Conservation (phyloP, 1,140 invertebrate genomes). For the Hyphantria cunea region DNA sequence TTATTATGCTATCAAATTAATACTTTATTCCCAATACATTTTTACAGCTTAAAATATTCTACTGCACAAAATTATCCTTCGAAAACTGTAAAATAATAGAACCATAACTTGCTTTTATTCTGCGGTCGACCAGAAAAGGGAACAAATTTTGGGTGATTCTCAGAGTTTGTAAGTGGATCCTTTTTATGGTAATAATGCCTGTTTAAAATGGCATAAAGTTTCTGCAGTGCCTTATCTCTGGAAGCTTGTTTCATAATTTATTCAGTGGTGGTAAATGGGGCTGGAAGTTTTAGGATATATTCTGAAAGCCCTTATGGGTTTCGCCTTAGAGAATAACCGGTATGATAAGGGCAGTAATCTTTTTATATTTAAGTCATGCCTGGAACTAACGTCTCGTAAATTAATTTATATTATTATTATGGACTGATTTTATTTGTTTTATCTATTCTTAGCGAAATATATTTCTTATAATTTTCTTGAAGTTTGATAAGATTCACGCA, state of each 20-base stretch:
- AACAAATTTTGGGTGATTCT: conserved; percentile 31
- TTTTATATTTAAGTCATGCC: background rate
- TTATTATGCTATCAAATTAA: conserved; percentile 35
- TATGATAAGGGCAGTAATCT: background rate
- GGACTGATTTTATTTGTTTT: no score
- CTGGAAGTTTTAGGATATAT: conserved; percentile 9
- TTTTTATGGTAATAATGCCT: conserved; percentile 42
- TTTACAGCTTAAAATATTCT: conserved; percentile 20
- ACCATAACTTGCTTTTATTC: background rate
- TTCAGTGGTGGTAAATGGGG: conserved; percentile 32
- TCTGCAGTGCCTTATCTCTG: conserved; percentile 39
- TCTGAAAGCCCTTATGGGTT: background rate
- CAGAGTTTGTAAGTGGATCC: conserved; percentile 37
- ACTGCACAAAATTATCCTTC: background rate
- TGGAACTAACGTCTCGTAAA: background rate
- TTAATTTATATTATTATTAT: no score
- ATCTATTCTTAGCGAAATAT: no score
- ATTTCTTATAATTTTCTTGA: no score
- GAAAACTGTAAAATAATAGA: background rate
- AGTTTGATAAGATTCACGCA: no score
- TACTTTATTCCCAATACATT: conserved; percentile 12
- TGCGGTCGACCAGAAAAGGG: conserved; percentile 1
- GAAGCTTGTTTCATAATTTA: conserved; percentile 39
- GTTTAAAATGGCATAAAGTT: conserved; percentile 46
- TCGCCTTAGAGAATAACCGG: background rate